A percentile compares a stretch with the other conserved stretches of the same genome.
These are phyloP conservation scores for Hipposideros larvatus DNA, from an alignment of 2,797 vertebrate species.

Conservation along the genomic window DNA sequence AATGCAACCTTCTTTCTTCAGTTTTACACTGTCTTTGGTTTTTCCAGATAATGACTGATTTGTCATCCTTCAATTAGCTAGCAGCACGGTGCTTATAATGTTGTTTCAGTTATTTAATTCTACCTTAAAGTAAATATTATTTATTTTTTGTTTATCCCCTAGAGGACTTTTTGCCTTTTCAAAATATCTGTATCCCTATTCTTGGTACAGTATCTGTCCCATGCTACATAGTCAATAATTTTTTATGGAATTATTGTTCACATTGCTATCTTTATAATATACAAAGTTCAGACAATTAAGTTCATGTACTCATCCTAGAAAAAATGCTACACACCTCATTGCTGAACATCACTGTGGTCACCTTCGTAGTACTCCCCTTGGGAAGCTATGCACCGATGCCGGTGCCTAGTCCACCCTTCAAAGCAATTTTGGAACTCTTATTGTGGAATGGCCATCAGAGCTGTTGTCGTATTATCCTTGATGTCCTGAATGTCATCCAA, in stretches of 20 bases:
- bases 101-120: slow-evolving; percentile 59
- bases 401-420: no score
- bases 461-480: no score
- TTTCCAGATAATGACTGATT: slow-evolving; percentile 23
- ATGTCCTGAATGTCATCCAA: no score
- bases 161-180: slow-evolving; percentile 5
- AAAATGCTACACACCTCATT: no score
- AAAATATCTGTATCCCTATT: background rate
- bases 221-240: background rate
- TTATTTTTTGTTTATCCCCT: slow-evolving; percentile 38
- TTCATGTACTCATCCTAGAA: no score
- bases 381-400: no score
- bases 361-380: no score
- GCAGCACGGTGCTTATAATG: background rate
- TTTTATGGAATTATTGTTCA: slow-evolving; percentile 1
- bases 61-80: background rate
- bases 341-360: no score
- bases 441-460: no score
- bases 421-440: no score
- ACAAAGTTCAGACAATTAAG: background rate
- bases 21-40: background rate
- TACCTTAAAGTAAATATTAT: slow-evolving; percentile 47
- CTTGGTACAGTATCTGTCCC: background rate
- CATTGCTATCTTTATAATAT: slow-evolving; percentile 33
- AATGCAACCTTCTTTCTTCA: slow-evolving; percentile 16